Conservation (phyloP, 1,140 invertebrate genomes). For the Listronotus bonariensis region DNA sequence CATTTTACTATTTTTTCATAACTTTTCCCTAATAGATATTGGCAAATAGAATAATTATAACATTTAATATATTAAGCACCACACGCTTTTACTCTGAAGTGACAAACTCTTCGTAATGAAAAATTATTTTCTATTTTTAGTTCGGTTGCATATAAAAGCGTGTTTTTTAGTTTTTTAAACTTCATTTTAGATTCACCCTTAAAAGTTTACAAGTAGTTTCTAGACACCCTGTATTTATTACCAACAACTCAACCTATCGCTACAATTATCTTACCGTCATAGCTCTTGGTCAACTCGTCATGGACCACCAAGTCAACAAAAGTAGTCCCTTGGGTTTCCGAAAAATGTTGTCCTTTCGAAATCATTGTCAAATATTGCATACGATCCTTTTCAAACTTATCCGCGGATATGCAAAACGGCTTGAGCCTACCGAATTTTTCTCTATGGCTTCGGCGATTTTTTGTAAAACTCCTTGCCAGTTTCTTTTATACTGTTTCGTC, state of each 20-base stretch:
- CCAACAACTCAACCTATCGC: not conserved
- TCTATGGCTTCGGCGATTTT: conserved; percentile 66
- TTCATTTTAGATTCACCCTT: too few species aligned
- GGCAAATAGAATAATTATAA: too few species aligned
- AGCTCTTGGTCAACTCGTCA: conserved; percentile 47
- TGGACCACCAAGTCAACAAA: conserved; percentile 52
- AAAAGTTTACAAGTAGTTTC: not conserved
- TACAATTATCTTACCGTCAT: conserved; percentile 39
- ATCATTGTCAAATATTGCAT: conserved; percentile 62
- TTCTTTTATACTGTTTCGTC: conserved; percentile 58
- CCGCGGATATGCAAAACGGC: conserved; percentile 61
- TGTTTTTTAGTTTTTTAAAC: too few species aligned
- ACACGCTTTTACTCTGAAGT: too few species aligned
- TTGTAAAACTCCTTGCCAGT: conserved; percentile 59
- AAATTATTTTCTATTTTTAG: too few species aligned
- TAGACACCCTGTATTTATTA: not conserved
- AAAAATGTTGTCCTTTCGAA: conserved; percentile 61
- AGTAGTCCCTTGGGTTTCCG: conserved; percentile 47
- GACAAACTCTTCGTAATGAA: too few species aligned
- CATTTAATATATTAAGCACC: too few species aligned
- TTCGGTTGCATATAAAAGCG: too few species aligned
- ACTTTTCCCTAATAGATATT: too few species aligned
- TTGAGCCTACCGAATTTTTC: conserved; percentile 64
- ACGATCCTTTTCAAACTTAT: conserved; percentile 61
- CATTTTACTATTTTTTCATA: too few species aligned